Evolutionary conservation across 2,888 invertebrate species (phyloP).

Genomic region (Conops quadrifasciatus): DNA sequence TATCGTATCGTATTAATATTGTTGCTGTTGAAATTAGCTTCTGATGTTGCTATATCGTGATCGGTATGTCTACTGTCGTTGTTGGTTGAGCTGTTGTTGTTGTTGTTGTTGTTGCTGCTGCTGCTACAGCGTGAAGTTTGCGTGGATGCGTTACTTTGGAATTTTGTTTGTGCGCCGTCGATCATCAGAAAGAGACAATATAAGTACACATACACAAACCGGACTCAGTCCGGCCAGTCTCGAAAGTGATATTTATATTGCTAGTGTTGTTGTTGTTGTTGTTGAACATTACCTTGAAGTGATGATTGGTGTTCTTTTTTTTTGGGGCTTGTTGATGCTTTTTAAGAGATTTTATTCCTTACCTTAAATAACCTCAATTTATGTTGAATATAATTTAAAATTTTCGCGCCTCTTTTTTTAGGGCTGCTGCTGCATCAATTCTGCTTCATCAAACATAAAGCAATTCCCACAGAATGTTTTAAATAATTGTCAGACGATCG

Average conservation of each 20-base stretch:
- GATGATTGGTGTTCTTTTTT: background rate
- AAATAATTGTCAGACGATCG: background rate
- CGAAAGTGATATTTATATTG: background rate
- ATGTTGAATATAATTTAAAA: constrained; percentile 21
- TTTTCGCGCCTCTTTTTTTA: constrained; percentile 18
- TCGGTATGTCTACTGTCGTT: background rate
- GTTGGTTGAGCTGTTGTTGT: background rate
- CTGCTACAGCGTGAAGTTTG: constrained; percentile 10
- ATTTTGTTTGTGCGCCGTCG: constrained; percentile 10
- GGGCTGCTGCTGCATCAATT: background rate
- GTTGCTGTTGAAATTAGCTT: constrained; percentile 36
- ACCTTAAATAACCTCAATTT: constrained; percentile 7
- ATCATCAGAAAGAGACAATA: background rate
- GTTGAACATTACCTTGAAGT: background rate
- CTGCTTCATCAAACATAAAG: too few species aligned
- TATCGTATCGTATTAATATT: constrained; percentile 7
- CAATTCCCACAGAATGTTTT: background rate
- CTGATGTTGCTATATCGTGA: constrained; percentile 30
- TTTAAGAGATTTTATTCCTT: background rate
- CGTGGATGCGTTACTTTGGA: constrained; percentile 29
- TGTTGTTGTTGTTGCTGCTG: background rate
- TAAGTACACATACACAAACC: constrained; percentile 16
- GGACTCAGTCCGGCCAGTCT: constrained; percentile 17
- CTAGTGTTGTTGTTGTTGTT: too few species aligned
- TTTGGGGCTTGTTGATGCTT: background rate